A percentile compares a stretch with the other conserved stretches of the same genome.
These are phyloP conservation scores for Incurvaria masculella DNA, from an alignment of 2,888 invertebrate species.

Conservation along the genomic window DNA sequence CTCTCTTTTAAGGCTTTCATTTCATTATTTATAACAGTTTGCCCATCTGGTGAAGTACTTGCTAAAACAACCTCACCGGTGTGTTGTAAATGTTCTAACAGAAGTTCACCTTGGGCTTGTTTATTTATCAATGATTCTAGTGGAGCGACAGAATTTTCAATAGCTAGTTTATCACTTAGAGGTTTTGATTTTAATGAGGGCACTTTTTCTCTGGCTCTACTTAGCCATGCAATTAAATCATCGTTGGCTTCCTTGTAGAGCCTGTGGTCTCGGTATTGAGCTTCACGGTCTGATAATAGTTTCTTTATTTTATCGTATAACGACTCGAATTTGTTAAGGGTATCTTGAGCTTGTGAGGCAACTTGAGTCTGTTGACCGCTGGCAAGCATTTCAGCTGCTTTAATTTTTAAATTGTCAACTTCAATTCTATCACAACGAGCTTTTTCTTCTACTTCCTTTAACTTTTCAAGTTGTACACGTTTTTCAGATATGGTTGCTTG, in stretches of 20 bases:
- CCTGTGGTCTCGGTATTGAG: constrained; percentile 84
- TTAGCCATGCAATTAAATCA: constrained; percentile 85
- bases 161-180: constrained; percentile 80
- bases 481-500: constrained; percentile 85
- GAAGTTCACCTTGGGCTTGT: constrained; percentile 84
- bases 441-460: constrained; percentile 84
- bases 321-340: constrained; percentile 78
- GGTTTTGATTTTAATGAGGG: constrained; percentile 83
- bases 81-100: constrained; percentile 83
- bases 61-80: constrained; percentile 84
- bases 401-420: constrained; percentile 79
- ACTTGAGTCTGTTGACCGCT: constrained; percentile 82
- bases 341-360: constrained; percentile 80
- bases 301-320: constrained; percentile 75
- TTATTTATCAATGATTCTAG: constrained; percentile 82
- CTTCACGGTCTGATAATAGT: constrained; percentile 73
- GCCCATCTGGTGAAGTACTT: constrained; percentile 77
- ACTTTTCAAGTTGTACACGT: constrained; percentile 77
- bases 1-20: constrained; percentile 81
- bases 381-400: constrained; percentile 81
- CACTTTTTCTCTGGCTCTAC: constrained; percentile 83
- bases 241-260: constrained; percentile 90
- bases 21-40: constrained; percentile 77
- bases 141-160: constrained; percentile 86
- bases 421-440: constrained; percentile 87